These are phyloP conservation scores for Chydorus sphaericus DNA, from an alignment of 2,888 invertebrate species.

Conservation along the genomic window DNA sequence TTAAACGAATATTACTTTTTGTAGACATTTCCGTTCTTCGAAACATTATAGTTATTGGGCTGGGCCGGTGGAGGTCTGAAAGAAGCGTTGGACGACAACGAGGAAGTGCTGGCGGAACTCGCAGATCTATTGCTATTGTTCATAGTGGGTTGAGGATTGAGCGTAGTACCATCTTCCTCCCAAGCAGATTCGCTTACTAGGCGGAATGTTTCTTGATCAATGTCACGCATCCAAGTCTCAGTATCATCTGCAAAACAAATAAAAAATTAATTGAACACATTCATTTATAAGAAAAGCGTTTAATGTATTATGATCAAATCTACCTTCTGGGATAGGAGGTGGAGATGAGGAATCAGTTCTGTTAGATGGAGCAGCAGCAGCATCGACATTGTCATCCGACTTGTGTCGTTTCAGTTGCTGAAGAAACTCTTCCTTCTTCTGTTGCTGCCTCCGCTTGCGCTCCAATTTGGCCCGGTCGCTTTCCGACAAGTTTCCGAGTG, in stretches of 20 bases:
- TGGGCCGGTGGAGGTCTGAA: no score
- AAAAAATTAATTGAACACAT: background rate
- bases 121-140: no score
- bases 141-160: no score
- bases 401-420: conserved; percentile 8
- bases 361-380: background rate
- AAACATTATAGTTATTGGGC: no score
- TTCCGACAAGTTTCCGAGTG: background rate
- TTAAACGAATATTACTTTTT: no score
- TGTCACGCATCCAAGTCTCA: background rate
- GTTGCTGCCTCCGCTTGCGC: conserved; percentile 12
- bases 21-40: no score
- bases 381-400: background rate
- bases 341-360: background rate
- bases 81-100: no score
- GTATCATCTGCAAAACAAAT: background rate
- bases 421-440: conserved; percentile 12
- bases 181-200: background rate
- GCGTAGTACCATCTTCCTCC: background rate
- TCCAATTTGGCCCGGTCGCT: conserved; percentile 10
- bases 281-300: background rate
- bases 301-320: background rate
- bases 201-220: background rate
- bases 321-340: background rate
- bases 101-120: no score